phyloP scores from a whole-genome alignment of 2,888 invertebrate genomes.

The Adelphocoris suturalis region DNA sequence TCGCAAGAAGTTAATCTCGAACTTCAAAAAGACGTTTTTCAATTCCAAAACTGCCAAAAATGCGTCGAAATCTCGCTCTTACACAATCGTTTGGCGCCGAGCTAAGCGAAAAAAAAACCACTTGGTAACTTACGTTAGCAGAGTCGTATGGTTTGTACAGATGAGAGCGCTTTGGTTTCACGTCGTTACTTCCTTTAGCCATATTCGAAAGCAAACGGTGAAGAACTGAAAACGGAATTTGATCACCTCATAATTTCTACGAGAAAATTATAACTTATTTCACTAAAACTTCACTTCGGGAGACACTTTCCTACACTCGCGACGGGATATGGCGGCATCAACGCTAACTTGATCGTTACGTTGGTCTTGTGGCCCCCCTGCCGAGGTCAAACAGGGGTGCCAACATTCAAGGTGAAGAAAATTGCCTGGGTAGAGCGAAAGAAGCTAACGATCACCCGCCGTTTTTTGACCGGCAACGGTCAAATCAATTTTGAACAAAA shows the following conservation, averaged over 20 bases:
- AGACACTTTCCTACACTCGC: slow-evolving; percentile 51
- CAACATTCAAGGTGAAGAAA: background rate
- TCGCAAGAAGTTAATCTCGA: background rate
- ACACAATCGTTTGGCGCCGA: slow-evolving; percentile 75
- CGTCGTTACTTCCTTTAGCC: slow-evolving; percentile 79
- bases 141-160: slow-evolving; percentile 79
- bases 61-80: slow-evolving; percentile 54
- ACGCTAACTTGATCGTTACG: slow-evolving; percentile 67
- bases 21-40: background rate
- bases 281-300: slow-evolving; percentile 36
- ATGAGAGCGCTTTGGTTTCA: slow-evolving; percentile 78
- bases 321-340: slow-evolving; percentile 75
- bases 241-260: slow-evolving; percentile 77
- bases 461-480: background rate
- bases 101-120: slow-evolving; percentile 68
- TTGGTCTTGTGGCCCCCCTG: slow-evolving; percentile 30
- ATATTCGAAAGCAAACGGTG: slow-evolving; percentile 76
- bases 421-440: background rate
- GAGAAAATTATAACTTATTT: slow-evolving; percentile 21
- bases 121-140: slow-evolving; percentile 79
- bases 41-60: background rate
- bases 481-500: background rate
- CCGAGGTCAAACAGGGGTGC: background rate
- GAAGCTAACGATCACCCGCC: background rate
- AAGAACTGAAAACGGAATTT: slow-evolving; percentile 75